A percentile compares a stretch with the other conserved stretches of the same genome.
phyloP scores from a whole-genome alignment of 2,888 invertebrate genomes.

The Microctonus aethiopoides region DNA sequence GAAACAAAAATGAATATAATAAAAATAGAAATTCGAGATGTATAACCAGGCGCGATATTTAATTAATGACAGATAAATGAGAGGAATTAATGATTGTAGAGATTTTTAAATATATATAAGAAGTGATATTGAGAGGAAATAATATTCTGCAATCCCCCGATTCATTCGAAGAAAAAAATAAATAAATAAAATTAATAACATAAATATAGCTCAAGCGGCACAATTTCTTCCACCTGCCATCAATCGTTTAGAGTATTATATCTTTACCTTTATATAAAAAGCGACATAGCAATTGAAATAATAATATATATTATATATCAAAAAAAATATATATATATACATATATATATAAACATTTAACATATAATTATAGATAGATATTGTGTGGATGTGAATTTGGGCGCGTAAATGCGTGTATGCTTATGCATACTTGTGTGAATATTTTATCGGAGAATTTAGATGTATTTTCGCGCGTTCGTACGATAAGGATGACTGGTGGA shows the following conservation, averaged over 20 bases:
- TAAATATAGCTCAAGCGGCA: constrained; percentile 44
- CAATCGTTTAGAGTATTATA: constrained; percentile 63
- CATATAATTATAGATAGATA: constrained; percentile 31
- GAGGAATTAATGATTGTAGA: not conserved
- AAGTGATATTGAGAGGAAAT: constrained; percentile 25
- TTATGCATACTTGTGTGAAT: constrained; percentile 45
- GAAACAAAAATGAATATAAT: constrained; percentile 14
- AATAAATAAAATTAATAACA: constrained; percentile 23
- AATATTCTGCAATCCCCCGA: constrained; percentile 39
- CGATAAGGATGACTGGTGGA: constrained; percentile 54
- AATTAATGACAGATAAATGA: constrained; percentile 1
- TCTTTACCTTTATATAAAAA: constrained; percentile 61
- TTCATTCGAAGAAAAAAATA: constrained; percentile 20
- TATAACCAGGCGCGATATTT: not conserved
- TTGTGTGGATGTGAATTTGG: not conserved
- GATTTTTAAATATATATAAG: constrained; percentile 27
- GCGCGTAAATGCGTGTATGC: constrained; percentile 36
- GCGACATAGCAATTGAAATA: constrained; percentile 62
- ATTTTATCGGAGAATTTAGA: constrained; percentile 64
- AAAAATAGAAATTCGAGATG: constrained; percentile 14
- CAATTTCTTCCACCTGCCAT: constrained; percentile 59
- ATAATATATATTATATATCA: constrained; percentile 55
- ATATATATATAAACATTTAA: constrained; percentile 35
- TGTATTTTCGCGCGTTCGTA: constrained; percentile 62
- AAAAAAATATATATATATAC: constrained; percentile 38